These are phyloP conservation scores for Solenopsis invicta DNA, from an alignment of 1,140 invertebrate species.

Conservation along the genomic window DNA sequence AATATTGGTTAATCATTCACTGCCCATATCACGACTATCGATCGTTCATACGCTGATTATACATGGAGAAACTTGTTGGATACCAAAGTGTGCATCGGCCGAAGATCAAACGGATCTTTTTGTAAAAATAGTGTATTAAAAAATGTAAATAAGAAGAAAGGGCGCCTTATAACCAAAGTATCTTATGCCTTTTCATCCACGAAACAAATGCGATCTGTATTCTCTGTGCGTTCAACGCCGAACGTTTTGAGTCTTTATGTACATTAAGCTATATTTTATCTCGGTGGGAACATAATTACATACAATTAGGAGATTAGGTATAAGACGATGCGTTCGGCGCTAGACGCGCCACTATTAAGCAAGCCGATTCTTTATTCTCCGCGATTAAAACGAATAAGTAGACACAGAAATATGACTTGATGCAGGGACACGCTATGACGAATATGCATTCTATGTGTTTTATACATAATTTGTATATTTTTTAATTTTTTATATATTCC, in stretches of 20 bases:
- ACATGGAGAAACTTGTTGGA: slow-evolving; percentile 69
- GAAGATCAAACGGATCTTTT: slow-evolving; percentile 31
- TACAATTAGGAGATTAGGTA: background rate
- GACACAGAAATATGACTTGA: slow-evolving; percentile 50
- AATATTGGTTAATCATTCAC: slow-evolving; percentile 81
- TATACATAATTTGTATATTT: slow-evolving; percentile 70
- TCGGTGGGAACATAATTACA: background rate
- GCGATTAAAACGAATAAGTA: background rate
- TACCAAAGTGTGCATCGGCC: slow-evolving; percentile 63
- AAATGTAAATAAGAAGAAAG: background rate
- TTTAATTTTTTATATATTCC: slow-evolving; percentile 71
- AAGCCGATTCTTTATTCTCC: background rate
- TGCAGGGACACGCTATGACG: slow-evolving; percentile 54
- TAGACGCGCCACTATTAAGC: slow-evolving; percentile 8
- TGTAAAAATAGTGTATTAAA: background rate
- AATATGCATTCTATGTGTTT: slow-evolving; percentile 68
- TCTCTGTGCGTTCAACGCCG: background rate
- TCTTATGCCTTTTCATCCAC: background rate
- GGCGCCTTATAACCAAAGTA: background rate
- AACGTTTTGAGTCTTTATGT: slow-evolving; percentile 9
- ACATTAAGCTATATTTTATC: slow-evolving; percentile 17
- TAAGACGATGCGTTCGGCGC: background rate
- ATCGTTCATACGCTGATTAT: slow-evolving; percentile 63
- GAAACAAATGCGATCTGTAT: slow-evolving; percentile 6
- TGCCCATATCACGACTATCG: slow-evolving; percentile 78